Evolutionary conservation across 2,888 invertebrate species (phyloP).

Genomic region (Zygogramma bicolorata): DNA sequence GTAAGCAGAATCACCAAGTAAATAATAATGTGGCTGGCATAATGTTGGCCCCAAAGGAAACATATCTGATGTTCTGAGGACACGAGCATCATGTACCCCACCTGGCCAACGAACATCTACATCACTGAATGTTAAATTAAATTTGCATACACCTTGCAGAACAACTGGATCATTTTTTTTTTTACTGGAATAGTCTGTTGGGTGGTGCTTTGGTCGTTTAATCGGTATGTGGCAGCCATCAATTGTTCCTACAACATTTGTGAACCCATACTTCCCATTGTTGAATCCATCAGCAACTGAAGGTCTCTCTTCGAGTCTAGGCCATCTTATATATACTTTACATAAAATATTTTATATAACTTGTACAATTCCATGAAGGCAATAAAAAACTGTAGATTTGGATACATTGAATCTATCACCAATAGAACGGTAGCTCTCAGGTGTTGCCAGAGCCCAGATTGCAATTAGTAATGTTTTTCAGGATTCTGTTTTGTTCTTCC

Average conservation of each 20-base stretch:
- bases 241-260: not conserved
- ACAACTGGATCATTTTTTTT: too few species aligned
- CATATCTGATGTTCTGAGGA: not conserved
- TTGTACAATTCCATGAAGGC: not conserved
- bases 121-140: not conserved
- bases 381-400: too few species aligned
- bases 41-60: not conserved
- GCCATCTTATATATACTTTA: not conserved
- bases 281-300: not conserved
- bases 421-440: not conserved
- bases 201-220: not conserved
- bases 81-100: not conserved
- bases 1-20: not conserved
- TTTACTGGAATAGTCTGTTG: not conserved
- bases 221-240: conserved; percentile 2
- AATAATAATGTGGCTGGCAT: too few species aligned
- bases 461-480: not conserved
- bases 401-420: not conserved
- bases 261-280: not conserved
- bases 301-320: not conserved
- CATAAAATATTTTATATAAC: not conserved
- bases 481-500: too few species aligned
- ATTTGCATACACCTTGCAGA: too few species aligned
- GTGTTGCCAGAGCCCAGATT: not conserved
- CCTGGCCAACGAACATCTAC: conserved; percentile 1